Evolutionary conservation across 2,888 invertebrate genomes (phyloP).

Genomic region (Sturmia bella): DNA sequence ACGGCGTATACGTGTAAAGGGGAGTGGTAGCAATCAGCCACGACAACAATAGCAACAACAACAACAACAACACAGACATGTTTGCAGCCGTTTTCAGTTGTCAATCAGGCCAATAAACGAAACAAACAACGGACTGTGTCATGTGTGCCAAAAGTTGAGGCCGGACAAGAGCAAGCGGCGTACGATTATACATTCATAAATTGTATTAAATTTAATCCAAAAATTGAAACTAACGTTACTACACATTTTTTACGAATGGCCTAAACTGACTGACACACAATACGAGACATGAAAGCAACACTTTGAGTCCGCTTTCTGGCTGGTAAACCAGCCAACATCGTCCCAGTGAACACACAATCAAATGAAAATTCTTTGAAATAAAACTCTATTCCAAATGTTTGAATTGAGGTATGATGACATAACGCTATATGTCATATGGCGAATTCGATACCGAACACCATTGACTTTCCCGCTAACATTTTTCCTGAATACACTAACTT

Average conservation of each 20-base stretch:
- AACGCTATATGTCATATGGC: too few species aligned
- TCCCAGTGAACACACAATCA: too few species aligned
- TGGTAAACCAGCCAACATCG: neutral
- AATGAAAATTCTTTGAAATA: too few species aligned
- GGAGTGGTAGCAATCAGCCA: slow-evolving; percentile 21
- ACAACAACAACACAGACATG: too few species aligned
- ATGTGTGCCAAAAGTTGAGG: slow-evolving; percentile 41
- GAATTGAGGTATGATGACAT: too few species aligned
- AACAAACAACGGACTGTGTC: slow-evolving; percentile 39
- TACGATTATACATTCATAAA: too few species aligned
- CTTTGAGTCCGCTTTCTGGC: slow-evolving; percentile 30
- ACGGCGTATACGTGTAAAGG: neutral
- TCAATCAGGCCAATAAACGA: slow-evolving; percentile 44
- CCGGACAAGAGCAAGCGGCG: slow-evolving; percentile 17
- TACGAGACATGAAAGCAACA: slow-evolving; percentile 41
- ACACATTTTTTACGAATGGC: neutral
- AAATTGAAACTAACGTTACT: slow-evolving; percentile 25
- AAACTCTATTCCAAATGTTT: too few species aligned
- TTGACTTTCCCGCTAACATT: too few species aligned
- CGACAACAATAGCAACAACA: too few species aligned
- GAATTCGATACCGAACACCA: too few species aligned
- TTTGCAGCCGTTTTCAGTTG: slow-evolving; percentile 36
- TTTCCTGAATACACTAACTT: too few species aligned
- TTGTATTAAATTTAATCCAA: slow-evolving; percentile 37
- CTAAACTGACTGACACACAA: slow-evolving; percentile 35